Evolutionary conservation across 92 coral and sea anemone genomes (phyloP).

Genomic region (Epizoanthus scotinus): DNA sequence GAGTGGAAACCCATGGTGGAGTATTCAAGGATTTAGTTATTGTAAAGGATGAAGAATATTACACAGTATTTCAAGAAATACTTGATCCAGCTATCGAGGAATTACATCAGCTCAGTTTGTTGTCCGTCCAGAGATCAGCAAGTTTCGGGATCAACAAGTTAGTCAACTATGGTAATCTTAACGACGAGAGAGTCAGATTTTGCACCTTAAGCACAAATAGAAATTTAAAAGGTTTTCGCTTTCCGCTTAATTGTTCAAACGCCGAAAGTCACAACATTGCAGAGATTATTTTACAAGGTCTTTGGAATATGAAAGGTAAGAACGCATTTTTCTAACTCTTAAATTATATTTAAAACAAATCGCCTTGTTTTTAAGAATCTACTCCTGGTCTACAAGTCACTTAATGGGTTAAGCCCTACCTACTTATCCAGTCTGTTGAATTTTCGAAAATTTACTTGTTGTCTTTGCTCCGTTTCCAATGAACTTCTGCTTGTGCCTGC

Average conservation of each 20-base stretch:
- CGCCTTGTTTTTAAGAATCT: no score
- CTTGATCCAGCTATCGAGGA: conserved; percentile 37
- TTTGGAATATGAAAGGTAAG: conserved; percentile 4
- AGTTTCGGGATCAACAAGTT: not conserved
- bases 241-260: conserved; percentile 11
- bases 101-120: not conserved
- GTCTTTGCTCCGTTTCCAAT: no score
- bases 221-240: conserved; percentile 24
- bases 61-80: conserved; percentile 38
- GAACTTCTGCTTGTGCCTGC: no score
- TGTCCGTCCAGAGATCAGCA: not conserved
- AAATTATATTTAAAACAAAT: no score
- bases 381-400: no score
- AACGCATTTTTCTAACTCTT: not conserved
- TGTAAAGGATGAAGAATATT: conserved; percentile 48
- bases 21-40: conserved; percentile 1
- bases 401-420: no score
- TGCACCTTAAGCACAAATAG: conserved; percentile 32
- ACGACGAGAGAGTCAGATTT: conserved; percentile 5
- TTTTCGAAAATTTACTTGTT: no score
- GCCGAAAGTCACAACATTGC: conserved; percentile 15
- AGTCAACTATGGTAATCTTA: not conserved
- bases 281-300: conserved; percentile 2
- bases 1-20: not conserved
- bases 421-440: no score